Conservation (phyloP, 1,140 invertebrate genomes). For the Scaptomyza montana region DNA sequence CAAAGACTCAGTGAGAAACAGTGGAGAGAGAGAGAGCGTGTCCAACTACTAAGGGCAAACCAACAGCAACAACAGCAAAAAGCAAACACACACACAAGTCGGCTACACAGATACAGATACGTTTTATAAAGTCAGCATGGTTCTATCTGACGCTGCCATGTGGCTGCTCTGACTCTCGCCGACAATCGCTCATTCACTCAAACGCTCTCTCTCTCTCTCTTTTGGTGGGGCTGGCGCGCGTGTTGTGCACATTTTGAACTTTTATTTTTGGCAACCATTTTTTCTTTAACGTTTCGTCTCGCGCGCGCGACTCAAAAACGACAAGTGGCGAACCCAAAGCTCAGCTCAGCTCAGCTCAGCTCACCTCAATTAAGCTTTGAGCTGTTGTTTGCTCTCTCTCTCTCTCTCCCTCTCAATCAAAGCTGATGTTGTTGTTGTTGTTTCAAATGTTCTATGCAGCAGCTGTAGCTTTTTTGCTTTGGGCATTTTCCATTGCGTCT, state of each 20-base stretch:
- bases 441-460: conserved; percentile 26
- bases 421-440: conserved; percentile 4
- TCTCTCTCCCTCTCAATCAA: neutral
- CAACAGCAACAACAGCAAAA: neutral
- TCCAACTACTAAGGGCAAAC: conserved; percentile 44
- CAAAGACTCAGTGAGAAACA: neutral
- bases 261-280: conserved; percentile 74
- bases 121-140: conserved; percentile 4
- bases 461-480: conserved; percentile 30
- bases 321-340: conserved; percentile 7
- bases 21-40: conserved; percentile 16
- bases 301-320: conserved; percentile 50
- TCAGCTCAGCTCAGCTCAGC: conserved; percentile 33
- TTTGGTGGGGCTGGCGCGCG: conserved; percentile 33
- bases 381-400: conserved; percentile 1
- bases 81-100: conserved; percentile 2
- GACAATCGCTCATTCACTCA: conserved; percentile 19
- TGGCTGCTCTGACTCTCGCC: conserved; percentile 19
- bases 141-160: conserved; percentile 28
- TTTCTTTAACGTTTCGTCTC: conserved; percentile 31
- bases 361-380: conserved; percentile 1
- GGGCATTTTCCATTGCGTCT: conserved; percentile 77
- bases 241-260: conserved; percentile 53
- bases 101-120: conserved; percentile 39
- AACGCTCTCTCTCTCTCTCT: conserved; percentile 18